Evolutionary conservation across 1,140 invertebrate species (phyloP).

Genomic region (Macrobrachium nipponense): DNA sequence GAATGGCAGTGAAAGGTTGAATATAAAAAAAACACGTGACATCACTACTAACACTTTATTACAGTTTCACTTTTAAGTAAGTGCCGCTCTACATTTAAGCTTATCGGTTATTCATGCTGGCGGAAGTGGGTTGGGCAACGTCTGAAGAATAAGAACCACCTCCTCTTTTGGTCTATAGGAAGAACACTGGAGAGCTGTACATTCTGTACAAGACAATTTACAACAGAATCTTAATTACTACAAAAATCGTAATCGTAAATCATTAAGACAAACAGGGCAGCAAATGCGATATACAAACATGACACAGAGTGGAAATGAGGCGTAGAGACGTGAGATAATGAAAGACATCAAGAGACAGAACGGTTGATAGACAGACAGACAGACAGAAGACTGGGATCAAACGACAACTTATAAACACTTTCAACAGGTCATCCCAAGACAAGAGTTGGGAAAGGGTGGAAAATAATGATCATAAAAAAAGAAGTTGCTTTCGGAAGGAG

Average conservation of each 20-base stretch:
- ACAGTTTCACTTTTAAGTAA: constrained; percentile 51
- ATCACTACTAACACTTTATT: constrained; percentile 52
- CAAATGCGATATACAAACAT: constrained; percentile 19
- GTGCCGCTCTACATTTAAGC: constrained; percentile 38
- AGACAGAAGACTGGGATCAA: too few species aligned
- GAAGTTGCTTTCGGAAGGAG: too few species aligned
- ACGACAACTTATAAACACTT: too few species aligned
- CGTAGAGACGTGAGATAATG: not conserved
- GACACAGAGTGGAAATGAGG: constrained; percentile 18
- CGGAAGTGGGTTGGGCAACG: not conserved
- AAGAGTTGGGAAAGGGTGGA: too few species aligned
- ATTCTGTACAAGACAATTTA: constrained; percentile 52
- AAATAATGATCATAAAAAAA: too few species aligned
- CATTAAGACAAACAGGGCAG: constrained; percentile 15
- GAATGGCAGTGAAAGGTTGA: not conserved
- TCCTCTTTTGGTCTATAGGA: constrained; percentile 2
- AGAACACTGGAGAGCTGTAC: constrained; percentile 44
- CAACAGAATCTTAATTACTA: constrained; percentile 45
- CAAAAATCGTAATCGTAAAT: constrained; percentile 27
- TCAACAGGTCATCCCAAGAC: too few species aligned
- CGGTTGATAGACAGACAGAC: too few species aligned
- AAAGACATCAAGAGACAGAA: too few species aligned
- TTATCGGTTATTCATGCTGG: constrained; percentile 32
- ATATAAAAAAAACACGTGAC: not conserved
- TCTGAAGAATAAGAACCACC: not conserved